These are phyloP conservation scores for Semicossyphus pulcher DNA, from an alignment of 2,113 vertebrate genomes.

Conservation along the genomic window DNA sequence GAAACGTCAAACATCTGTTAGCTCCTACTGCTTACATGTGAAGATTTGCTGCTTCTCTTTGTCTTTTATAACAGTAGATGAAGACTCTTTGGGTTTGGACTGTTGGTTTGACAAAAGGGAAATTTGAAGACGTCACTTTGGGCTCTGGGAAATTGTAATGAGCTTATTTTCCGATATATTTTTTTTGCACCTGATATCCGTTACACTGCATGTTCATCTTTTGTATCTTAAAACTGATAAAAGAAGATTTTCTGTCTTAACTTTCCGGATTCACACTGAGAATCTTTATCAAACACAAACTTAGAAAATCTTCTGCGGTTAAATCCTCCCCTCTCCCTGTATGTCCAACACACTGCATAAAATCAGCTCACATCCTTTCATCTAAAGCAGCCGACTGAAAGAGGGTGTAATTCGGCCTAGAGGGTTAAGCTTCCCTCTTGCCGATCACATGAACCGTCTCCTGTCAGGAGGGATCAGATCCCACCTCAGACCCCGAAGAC, in stretches of 20 bases:
- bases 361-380: constrained; percentile 70
- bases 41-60: too few relatives aligned
- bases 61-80: too few relatives aligned
- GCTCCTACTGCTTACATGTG: too few relatives aligned
- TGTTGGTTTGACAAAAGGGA: too few relatives aligned
- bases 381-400: constrained; percentile 70
- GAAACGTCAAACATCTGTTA: too few relatives aligned
- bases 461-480: constrained; percentile 73
- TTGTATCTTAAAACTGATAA: neutral
- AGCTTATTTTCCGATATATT: too few relatives aligned
- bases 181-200: too few relatives aligned
- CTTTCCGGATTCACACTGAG: neutral
- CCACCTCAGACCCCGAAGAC: constrained; percentile 47
- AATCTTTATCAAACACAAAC: constrained; percentile 23
- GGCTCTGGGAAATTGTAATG: too few relatives aligned
- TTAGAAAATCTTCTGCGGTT: constrained; percentile 27
- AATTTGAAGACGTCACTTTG: too few relatives aligned
- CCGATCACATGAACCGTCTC: constrained; percentile 75
- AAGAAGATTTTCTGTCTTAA: constrained; percentile 2
- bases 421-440: constrained; percentile 68
- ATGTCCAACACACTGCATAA: constrained; percentile 38
- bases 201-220: neutral
- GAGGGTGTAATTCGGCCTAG: constrained; percentile 61
- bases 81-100: too few relatives aligned
- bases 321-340: constrained; percentile 28